Base-by-base conservation (phyloP, 2,888 invertebrate species). In the Epinotia brunnichana region DNA sequence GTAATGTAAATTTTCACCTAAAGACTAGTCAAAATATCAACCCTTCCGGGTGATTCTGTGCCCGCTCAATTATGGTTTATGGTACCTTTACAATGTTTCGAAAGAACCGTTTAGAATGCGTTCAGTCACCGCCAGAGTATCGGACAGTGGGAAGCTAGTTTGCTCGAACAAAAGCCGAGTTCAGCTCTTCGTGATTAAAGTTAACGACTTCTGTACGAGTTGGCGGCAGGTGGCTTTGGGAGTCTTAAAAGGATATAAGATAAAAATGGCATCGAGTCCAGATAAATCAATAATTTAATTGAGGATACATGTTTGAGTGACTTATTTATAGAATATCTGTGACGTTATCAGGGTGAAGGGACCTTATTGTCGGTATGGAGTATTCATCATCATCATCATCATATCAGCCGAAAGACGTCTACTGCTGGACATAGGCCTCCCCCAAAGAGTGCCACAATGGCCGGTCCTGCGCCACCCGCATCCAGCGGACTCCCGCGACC, bases 161-260 rank as follows among this genome's bases (percentile, higher is more conserved):
- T 66, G 51, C 41, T 57, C 53, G 15, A 66, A 67, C 71, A 54
- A 71, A 60, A 67, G 39, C 66, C 9, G 17, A 53, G 54, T 70
- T 66, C 53, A 53, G 41, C 60, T 60, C 24, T 35, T 70, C 21
- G 53, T 61, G 71, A 71, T 71, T 71, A 71, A 71, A 71, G 71
- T 71, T 71, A 53, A 19, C 60, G 39, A 71, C 60, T 71, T 71
- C 53, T 41, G 53, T 53, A 29, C 41, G 53, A 71, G 59, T 71
- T 66, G 54, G 35, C 19, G 64, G 44, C 66, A 71, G 71, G 60
- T 71, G 70, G 66, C 60, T 71, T 71, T 35, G 59, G 39, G 21
- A 64, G 17, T 53, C 64, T 53, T 54, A 39, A 19, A 35, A 17
- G 63, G 63, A 35, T 48, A 61, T 19, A 21, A 21, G 24, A 15